Base-by-base conservation (phyloP, 2,797 vertebrate species). In the Lateolabrax maculatus region DNA sequence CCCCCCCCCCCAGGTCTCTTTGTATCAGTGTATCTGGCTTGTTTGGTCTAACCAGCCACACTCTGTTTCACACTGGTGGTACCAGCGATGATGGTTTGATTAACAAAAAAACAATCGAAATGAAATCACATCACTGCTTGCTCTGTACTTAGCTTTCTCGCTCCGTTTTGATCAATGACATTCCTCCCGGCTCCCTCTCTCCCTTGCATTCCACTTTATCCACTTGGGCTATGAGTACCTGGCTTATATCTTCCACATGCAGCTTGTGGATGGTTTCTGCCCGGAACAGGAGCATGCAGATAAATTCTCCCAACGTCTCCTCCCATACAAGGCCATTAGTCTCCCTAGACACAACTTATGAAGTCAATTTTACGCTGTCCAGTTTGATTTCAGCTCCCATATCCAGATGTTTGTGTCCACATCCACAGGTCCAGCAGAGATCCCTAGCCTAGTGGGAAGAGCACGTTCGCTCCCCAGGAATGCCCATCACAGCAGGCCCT, bases 171-270 rank as follows among this genome's bases (percentile, higher is more conserved):
- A 94, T 92, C 92, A 93, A 92, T 91, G 92, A 88, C 93, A 91
- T 93, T 94, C 90, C 88, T 90, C 78, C 51, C 84, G 31, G 80
- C 84, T 88, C 75, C 77, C 72, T 75, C 69, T 84, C 87, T 84
- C 78, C 69, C 78, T 81, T 82, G 80, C 94, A 95, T 95, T 95
- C 95, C 94, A 88, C 89, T 92, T 91, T 75, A 90, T 93, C 84
- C 90, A 89, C 89, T 91, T 74, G 83, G 90, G 87, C 87, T 79
- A 7, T 62, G 91, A 91, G 93, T 95, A 95, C 94, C 95, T 95
- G 95, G 92, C 93, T 95, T 96, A 93, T 95, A 92, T 96, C 94
- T 95, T 94, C 95, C 95, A 95, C 93, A 95, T 95, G 95, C 92
- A 92, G 92, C 87, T 84, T 84, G 87, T 81, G 87, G 93, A 91